Percentiles rank a stretch among this genome's conserved stretches.
Conservation (phyloP, 2,888 invertebrate species). For the Encarsia formosa region DNA sequence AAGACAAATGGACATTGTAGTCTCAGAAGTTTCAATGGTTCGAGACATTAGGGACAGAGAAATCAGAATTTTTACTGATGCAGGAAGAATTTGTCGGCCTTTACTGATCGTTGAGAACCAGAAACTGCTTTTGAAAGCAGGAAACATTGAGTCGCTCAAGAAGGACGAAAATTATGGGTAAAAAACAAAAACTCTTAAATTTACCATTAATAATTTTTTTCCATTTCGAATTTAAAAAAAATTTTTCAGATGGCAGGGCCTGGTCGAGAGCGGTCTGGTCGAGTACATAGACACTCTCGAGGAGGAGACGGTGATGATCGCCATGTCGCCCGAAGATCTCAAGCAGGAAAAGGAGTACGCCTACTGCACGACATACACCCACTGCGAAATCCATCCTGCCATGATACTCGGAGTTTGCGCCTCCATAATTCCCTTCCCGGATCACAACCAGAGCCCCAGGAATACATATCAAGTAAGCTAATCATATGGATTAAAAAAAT, state of each 20-base stretch:
- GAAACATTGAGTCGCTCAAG: slow-evolving; percentile 94
- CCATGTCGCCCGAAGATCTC: slow-evolving; percentile 97
- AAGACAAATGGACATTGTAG: slow-evolving; percentile 99
- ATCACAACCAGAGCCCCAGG: slow-evolving; percentile 99
- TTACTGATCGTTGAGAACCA: slow-evolving; percentile 96
- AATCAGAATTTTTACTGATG: slow-evolving; percentile 98
- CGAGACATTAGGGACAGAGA: slow-evolving; percentile 97
- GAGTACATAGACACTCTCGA: slow-evolving; percentile 99
- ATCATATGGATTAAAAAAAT: no score
- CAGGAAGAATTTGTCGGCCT: slow-evolving; percentile 99
- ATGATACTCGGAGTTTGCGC: slow-evolving; percentile 99
- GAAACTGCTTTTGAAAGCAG: slow-evolving; percentile 84
- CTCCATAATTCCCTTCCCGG: slow-evolving; percentile 99
- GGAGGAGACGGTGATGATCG: slow-evolving; percentile 99
- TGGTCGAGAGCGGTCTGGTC: slow-evolving; percentile 83
- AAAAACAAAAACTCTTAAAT: no score
- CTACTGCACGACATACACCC: slow-evolving; percentile 98
- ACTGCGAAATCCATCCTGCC: slow-evolving; percentile 99
- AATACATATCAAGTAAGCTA: slow-evolving; percentile 88
- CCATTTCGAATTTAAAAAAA: no score
- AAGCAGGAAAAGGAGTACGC: slow-evolving; percentile 86
- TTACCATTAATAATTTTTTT: no score
- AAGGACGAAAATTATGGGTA: slow-evolving; percentile 90
- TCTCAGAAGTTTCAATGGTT: slow-evolving; percentile 99
- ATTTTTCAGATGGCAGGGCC: slow-evolving; percentile 58